Conservation (phyloP, 2,113 vertebrate genomes). For the Bufo gargarizans region DNA sequence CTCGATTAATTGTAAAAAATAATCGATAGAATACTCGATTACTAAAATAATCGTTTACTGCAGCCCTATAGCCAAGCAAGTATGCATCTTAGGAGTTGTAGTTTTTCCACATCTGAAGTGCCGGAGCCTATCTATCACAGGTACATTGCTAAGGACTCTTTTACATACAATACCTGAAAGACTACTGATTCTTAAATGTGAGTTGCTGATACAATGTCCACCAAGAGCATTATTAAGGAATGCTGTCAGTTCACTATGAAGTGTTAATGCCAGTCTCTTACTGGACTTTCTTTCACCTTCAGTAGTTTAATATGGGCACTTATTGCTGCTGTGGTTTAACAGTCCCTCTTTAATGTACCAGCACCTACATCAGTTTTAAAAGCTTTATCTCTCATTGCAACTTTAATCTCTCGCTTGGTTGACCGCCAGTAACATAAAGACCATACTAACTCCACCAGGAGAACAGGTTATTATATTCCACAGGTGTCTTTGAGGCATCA, state of each 20-base stretch:
- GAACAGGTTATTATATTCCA: slow-evolving; percentile 57
- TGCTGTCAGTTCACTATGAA: not conserved
- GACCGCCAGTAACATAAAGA: slow-evolving; percentile 57
- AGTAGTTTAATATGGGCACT: slow-evolving; percentile 44
- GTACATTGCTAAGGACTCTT: not conserved
- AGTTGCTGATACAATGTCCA: not conserved
- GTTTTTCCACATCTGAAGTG: too few relatives aligned
- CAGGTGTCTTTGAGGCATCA: slow-evolving; percentile 51
- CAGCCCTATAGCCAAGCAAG: too few relatives aligned
- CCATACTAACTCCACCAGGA: slow-evolving; percentile 48
- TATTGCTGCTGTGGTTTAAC: slow-evolving; percentile 43
- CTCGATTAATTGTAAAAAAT: too few relatives aligned
- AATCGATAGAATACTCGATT: too few relatives aligned
- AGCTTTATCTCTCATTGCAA: slow-evolving; percentile 57
- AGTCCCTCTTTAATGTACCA: slow-evolving; percentile 53
- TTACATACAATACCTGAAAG: not conserved
- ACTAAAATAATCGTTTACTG: too few relatives aligned
- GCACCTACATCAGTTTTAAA: slow-evolving; percentile 55
- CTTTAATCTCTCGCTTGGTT: slow-evolving; percentile 59
- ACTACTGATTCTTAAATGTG: not conserved
- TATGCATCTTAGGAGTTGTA: too few relatives aligned
- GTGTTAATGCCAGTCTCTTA: not conserved
- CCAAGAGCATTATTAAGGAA: not conserved
- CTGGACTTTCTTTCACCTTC: slow-evolving; percentile 47
- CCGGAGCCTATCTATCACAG: too few relatives aligned